phyloP scores from a whole-genome alignment of 2,888 invertebrate genomes.

The Mythimna pallens region DNA sequence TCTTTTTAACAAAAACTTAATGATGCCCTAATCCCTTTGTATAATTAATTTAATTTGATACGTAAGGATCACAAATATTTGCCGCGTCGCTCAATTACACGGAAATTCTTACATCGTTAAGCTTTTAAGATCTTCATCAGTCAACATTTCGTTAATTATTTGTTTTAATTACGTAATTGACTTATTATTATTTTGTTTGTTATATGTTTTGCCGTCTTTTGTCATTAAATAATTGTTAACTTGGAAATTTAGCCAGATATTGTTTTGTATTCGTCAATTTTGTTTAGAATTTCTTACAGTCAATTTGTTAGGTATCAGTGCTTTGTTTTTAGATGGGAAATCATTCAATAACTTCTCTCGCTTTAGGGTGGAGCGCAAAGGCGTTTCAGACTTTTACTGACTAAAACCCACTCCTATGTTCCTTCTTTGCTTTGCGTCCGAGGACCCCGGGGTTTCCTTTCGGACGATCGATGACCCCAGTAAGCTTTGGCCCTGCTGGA shows the following conservation, averaged over 20 bases:
- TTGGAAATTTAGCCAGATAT: not conserved
- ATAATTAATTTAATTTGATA: constrained; percentile 25
- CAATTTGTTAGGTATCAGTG: too few species aligned
- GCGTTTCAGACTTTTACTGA: too few species aligned
- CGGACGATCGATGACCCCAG: too few species aligned
- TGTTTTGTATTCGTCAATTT: not conserved
- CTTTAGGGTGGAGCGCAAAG: too few species aligned
- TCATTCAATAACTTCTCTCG: too few species aligned
- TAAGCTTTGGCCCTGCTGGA: too few species aligned
- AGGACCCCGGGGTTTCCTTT: too few species aligned
- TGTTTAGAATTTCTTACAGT: not conserved
- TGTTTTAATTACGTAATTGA: constrained; percentile 41
- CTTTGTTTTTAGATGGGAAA: too few species aligned
- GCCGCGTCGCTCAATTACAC: constrained; percentile 33
- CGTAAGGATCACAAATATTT: constrained; percentile 49
- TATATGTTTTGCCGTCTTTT: constrained; percentile 29
- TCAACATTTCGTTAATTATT: constrained; percentile 48
- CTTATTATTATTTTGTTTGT: constrained; percentile 23
- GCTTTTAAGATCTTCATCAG: constrained; percentile 51
- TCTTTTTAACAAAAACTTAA: constrained; percentile 3
- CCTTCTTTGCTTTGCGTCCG: too few species aligned
- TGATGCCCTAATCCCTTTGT: constrained; percentile 22
- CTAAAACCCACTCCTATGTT: too few species aligned
- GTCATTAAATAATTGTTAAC: constrained; percentile 13
- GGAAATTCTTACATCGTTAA: constrained; percentile 46